Base-by-base conservation (phyloP, 2,113 vertebrate species). In the Passer montanus region DNA sequence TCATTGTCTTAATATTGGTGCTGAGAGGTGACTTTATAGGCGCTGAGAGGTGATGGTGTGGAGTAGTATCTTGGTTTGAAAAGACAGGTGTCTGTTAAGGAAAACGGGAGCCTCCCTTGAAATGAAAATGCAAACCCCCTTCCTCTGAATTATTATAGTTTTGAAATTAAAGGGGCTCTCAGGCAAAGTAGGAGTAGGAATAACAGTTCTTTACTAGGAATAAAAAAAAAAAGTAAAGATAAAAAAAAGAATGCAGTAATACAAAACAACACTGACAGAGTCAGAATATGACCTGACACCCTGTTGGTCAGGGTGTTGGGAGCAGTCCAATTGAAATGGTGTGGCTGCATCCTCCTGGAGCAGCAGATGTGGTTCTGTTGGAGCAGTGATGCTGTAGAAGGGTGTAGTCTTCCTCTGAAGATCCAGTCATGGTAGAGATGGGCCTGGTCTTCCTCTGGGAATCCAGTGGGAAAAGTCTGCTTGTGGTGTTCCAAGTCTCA, bases 1-100 rank as follows among this genome's bases (percentile, higher is more conserved):
- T 62, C 37, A 5, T 0, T 2, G 31, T 14, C 64, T 66, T 37
- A 30, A 21, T 47, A 18, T 12, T 2, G 3, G 10, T 1, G 5
- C 52, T 30, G 20, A 28, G 74, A 84, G 27, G 3, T 52, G 21
- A 80, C 66, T 70, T 39, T n/a, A 31, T 16, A 17, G 3, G 13
- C 0, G 3, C 44, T 23, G 13, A 23, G 76, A 88, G 24, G 3
- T 3, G 24, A n/a, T 22, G 28, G 9, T 12, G 26, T 15, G 41
- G 59, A 62, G 67, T 50, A 59, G 23, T 37, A 23, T 59, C 15
- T 37, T 26, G 23, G 58, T 59, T 37, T 37, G 58, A 26, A 59
- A 59, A 59, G 23, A 59, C 23, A 59, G 23, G n/a, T 59, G 23
- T 37, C 3, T 59, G 58, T 10, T 26, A 4, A 35, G 15, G 58